Evolutionary conservation across 2,888 invertebrate species (phyloP), one percentile per base, ranked within the genome.

Genomic region (Automeris io): DNA sequence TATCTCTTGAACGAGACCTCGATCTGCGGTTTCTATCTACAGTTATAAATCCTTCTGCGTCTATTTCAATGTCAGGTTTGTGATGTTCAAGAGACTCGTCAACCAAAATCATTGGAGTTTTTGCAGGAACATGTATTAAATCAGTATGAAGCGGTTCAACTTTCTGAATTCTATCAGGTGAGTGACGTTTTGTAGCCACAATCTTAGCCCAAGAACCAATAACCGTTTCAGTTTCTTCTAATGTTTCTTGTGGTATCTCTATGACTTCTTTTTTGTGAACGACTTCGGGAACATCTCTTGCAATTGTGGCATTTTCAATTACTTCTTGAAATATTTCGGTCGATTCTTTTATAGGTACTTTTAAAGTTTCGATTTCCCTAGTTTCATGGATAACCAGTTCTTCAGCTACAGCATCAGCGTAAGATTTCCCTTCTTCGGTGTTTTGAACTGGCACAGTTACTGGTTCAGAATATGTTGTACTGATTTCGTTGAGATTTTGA

Each of bases 321-420:
- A 40, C 29, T 40, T 49, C 31, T 32, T 49, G 43, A 21, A 45
- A 37, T 33, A 39, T 44, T 39, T 57, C 54, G 31, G 37, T 47
- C 23, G 61, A 42, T 52, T 58, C 61, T 9, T 21, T 5, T n/a
- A 16, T 31, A 3, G 7, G 19, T 13, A 9, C 31, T 18, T 31
- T 21, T 2, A 23, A 0, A 45, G 37, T 33, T 7, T 35, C 35
- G 18, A 18, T 35, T 16, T 46, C 47, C n/a, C 22, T 22, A 5
- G 21, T 25, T 35, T 53, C 53, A 34, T 39, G 34, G 3, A 48
- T 43, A n/a, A 50, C 36, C 26, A 80, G 52, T 1, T 80, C 73
- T 54, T 88, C 86, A 11, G 90, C 89, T 5, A 92, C 79, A 22
- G 92, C 89, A 70, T 91, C 90, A 12, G 93, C 93, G 57, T 93